Base-by-base conservation (phyloP, 2,888 invertebrate species). In the Serrognathus titanus region DNA sequence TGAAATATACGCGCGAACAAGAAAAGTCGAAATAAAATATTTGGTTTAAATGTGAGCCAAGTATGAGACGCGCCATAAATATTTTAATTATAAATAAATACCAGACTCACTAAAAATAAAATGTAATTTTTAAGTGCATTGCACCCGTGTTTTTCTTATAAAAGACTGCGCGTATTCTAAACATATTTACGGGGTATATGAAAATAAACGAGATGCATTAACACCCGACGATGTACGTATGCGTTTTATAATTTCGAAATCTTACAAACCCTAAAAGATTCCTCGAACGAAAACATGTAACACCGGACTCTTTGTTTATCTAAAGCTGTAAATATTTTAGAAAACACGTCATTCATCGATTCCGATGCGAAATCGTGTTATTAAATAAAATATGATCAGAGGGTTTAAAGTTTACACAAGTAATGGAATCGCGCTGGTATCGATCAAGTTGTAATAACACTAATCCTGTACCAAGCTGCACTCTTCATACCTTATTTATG, bases 71-170 rank as follows among this genome's bases (percentile, higher is more conserved):
- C 60, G 66, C 68, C 72, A 71, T 71, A 72, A 71, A 71, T 72
- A 71, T 71, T 73, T 73, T 73, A 71, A 73, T 73, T 73, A 72
- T 72, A 74, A 73, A 73, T 74, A 74, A 73, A 73, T 72, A 70
- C 68, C 72, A 68, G 69, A 69, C 69, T 64, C 64, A 71, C 73
- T 74, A 74, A 73, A 74, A 74, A 74, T 74, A 74, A 70, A 66
- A 69, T 66, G 70, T 70, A 69, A 71, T 72, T 72, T 70, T 71
- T 70, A 69, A 70, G 74, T 68, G 66, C 73, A 67, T 68, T 71
- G 73, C 71, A 65, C 72, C 68, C 70, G 53, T 46, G 46, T 37
- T 55, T 45, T 41, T 45, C 31, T 48, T 41, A 47, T 41, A 55
- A 50, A 51, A 56, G 52, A 40, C 53, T 54, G 45, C 51, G 49